A percentile compares a stretch with the other conserved stretches of the same genome.
Conservation (phyloP, 2,888 invertebrate genomes). For the Anaspis maculata region DNA sequence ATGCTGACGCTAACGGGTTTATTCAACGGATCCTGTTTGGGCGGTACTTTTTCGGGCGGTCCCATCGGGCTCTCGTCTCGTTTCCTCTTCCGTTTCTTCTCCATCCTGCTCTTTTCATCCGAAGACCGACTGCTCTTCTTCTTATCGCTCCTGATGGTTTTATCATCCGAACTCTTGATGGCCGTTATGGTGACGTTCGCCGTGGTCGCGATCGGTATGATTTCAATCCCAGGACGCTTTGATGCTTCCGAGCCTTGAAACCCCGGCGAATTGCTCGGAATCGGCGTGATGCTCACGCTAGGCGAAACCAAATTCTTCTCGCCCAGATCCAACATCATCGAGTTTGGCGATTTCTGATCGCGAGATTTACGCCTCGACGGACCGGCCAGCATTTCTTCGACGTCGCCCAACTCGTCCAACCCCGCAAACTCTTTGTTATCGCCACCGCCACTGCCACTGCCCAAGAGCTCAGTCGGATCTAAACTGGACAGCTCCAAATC, state of each 20-base stretch:
- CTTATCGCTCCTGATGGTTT: constrained; percentile 42
- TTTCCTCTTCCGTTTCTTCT: constrained; percentile 68
- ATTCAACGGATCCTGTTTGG: constrained; percentile 50
- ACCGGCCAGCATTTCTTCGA: constrained; percentile 45
- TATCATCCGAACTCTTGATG: constrained; percentile 42
- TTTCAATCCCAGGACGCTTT: constrained; percentile 72
- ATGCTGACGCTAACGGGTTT: constrained; percentile 69
- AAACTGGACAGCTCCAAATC: constrained; percentile 56
- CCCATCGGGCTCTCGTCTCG: constrained; percentile 73
- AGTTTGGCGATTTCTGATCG: constrained; percentile 42
- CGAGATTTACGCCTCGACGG: constrained; percentile 44
- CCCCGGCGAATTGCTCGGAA: constrained; percentile 43
- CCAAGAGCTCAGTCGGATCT: constrained; percentile 52
- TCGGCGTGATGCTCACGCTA: constrained; percentile 57
- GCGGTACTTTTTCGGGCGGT: constrained; percentile 71
- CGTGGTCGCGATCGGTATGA: constrained; percentile 66
- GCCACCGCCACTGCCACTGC: background rate
- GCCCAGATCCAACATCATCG: constrained; percentile 34
- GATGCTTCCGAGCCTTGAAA: constrained; percentile 48
- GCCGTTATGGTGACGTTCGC: constrained; percentile 77
- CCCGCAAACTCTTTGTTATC: constrained; percentile 55
- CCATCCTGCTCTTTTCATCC: constrained; percentile 44
- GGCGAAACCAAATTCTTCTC: constrained; percentile 51
- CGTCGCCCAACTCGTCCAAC: constrained; percentile 49
- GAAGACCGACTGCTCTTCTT: constrained; percentile 41